These are phyloP conservation scores for Patella vulgata DNA, from an alignment of 1,140 invertebrate genomes.

Conservation along the genomic window DNA sequence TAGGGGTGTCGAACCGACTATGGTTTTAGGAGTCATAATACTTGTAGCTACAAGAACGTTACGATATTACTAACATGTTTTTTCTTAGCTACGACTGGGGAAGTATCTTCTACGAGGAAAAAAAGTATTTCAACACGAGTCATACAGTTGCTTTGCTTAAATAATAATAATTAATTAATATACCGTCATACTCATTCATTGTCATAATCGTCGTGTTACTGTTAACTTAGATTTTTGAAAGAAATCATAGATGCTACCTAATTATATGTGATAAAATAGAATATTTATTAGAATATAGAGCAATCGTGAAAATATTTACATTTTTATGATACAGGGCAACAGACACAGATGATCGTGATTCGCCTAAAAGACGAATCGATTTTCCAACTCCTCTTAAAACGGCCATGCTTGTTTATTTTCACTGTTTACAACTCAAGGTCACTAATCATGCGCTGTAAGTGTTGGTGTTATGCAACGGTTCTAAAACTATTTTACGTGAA, in stretches of 20 bases:
- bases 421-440: too few relatives aligned
- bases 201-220: background rate
- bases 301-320: conserved; percentile 20
- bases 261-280: background rate
- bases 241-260: background rate
- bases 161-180: background rate
- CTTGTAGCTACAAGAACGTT: too few relatives aligned
- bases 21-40: too few relatives aligned
- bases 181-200: background rate
- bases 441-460: too few relatives aligned
- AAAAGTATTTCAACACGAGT: too few relatives aligned
- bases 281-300: background rate
- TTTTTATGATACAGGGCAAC: conserved; percentile 48
- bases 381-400: conserved; percentile 13
- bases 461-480: too few relatives aligned
- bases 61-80: too few relatives aligned
- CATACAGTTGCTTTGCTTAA: background rate
- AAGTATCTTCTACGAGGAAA: too few relatives aligned
- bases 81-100: too few relatives aligned
- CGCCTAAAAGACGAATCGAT: conserved; percentile 9
- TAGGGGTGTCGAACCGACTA: too few relatives aligned
- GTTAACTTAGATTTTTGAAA: background rate
- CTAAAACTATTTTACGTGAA: too few relatives aligned
- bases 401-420: conserved; percentile 19
- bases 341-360: conserved; percentile 15